Conservation (phyloP, 2,888 invertebrate species). For the Latrodectus elegans region DNA sequence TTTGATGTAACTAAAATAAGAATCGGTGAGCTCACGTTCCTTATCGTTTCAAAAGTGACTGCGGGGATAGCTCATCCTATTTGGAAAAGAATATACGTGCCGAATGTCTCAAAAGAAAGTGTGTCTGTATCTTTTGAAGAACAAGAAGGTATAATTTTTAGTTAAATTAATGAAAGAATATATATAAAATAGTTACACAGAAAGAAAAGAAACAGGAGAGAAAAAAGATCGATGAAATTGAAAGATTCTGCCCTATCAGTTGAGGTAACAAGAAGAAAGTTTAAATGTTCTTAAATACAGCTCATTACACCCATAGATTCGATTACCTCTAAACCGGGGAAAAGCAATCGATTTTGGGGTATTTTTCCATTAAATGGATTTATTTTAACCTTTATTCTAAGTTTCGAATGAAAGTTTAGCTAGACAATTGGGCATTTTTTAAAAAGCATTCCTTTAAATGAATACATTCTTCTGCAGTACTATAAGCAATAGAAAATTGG, state of each 20-base stretch:
- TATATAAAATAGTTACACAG: neutral
- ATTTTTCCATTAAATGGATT: neutral
- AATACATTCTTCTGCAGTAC: too few species aligned
- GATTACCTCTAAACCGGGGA: neutral
- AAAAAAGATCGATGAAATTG: neutral
- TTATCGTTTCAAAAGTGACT: too few species aligned
- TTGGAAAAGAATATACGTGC: neutral
- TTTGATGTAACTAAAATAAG: too few species aligned
- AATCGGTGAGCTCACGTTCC: too few species aligned
- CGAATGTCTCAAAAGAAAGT: neutral
- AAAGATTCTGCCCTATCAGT: neutral
- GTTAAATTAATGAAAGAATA: neutral
- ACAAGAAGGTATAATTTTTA: neutral
- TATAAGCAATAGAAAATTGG: too few species aligned
- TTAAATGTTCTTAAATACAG: constrained; percentile 2
- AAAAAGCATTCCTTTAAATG: too few species aligned
- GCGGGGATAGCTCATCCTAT: too few species aligned
- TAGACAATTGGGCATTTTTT: too few species aligned
- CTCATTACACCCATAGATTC: constrained; percentile 20
- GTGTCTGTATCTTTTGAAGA: neutral
- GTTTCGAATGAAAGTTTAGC: too few species aligned
- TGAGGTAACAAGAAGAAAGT: neutral
- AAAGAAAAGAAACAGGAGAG: neutral
- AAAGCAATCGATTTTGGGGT: neutral
- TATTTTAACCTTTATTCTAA: too few species aligned